These are phyloP conservation scores for Dioctria linearis DNA, from an alignment of 2,888 invertebrate species.

Conservation along the genomic window DNA sequence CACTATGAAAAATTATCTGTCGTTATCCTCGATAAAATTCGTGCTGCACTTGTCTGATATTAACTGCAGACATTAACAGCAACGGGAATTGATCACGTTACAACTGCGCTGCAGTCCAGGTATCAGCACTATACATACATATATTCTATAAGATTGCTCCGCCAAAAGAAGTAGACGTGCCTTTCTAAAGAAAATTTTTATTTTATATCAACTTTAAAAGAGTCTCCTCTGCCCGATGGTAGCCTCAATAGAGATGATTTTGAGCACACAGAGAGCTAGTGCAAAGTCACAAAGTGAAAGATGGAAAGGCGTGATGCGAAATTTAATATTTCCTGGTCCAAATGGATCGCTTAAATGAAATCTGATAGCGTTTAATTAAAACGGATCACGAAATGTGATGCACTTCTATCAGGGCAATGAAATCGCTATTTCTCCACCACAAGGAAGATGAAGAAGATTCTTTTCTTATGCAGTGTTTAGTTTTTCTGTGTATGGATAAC, in stretches of 20 bases:
- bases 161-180: neutral
- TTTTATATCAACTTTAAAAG: conserved; percentile 11
- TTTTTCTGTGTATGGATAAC: conserved; percentile 16
- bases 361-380: conserved; percentile 55
- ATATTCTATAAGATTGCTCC: conserved; percentile 16
- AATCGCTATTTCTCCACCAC: conserved; percentile 45
- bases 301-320: conserved; percentile 68
- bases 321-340: conserved; percentile 68
- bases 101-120: neutral
- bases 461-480: conserved; percentile 33
- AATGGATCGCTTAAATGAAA: conserved; percentile 58
- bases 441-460: conserved; percentile 17
- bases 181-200: conserved; percentile 34
- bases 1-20: conserved; percentile 56
- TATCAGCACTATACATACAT: neutral
- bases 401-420: conserved; percentile 42
- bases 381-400: conserved; percentile 54
- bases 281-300: conserved; percentile 55
- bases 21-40: conserved; percentile 57
- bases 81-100: conserved; percentile 44
- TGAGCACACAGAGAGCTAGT: conserved; percentile 9
- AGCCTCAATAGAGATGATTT: conserved; percentile 6
- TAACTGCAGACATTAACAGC: conserved; percentile 54
- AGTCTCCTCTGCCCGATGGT: conserved; percentile 9
- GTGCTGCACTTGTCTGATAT: conserved; percentile 59